Base-by-base conservation (phyloP, 30 jellyfish, hydroid and myxozoan genomes). In the Turritopsis dohrnii region DNA sequence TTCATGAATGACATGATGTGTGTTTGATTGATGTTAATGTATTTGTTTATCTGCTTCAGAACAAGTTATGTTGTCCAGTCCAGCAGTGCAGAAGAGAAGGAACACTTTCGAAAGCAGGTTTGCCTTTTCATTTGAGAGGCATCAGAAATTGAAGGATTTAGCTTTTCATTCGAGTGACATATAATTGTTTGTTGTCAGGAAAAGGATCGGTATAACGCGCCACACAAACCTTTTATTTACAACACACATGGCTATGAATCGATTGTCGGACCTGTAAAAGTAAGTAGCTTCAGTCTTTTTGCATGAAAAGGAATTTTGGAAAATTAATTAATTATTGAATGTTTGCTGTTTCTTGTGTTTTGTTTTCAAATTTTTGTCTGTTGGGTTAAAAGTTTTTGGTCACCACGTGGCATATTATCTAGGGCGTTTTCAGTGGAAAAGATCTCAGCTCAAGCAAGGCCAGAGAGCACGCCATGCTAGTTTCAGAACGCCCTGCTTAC, bases 221-320 rank as follows among this genome's bases (percentile, higher is more conserved):
- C 99, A 19, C 96, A 94, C 73, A 82, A 81, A 77, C 96, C 99
- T 31, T 94, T 76, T 87, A 73, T 86, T 65, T 94, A 94, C 90
- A 84, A 75, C 66, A 83, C 75, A 82, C 94, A 88, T 75, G 99
- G 96, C 1, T 89, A 85, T 71, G 66, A 89, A 22, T 89, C 96
- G n/a, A 83, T 81, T 26, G 99, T 89, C 79, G 99, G 96, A 27
- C 96, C 99, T n/a, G 96, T 94, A 23, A 94, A 94, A 90, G 99
- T 94, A 88, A 25, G 69, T 9, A 29, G n/a, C n/a, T n/a, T n/a
- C n/a, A n/a, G n/a, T n/a, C n/a, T n/a, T n/a, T n/a, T n/a, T n/a
- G n/a, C n/a, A n/a, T n/a, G n/a, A 41, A 41, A 41, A 41, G 60
- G n/a, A n/a, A n/a, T n/a, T n/a, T n/a, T n/a, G n/a, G n/a, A n/a